Percentiles rank a stretch among this genome's conserved stretches.
Evolutionary conservation across 2,797 vertebrate species (phyloP).

Genomic region (Pogonophryne albipinna): DNA sequence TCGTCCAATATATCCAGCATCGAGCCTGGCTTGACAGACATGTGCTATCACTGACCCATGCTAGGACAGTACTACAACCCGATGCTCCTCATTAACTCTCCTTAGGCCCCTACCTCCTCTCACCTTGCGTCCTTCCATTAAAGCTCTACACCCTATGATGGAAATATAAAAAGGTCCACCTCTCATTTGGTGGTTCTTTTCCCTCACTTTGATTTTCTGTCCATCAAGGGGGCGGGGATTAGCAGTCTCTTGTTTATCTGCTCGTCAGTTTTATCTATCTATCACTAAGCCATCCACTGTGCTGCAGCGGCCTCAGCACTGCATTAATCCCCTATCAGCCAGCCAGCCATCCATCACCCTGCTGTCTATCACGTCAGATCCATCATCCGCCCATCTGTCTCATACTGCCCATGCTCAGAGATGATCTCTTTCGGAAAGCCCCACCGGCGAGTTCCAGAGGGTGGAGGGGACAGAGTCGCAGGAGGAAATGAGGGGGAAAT

Average conservation of each 20-base stretch:
- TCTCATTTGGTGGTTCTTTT: constrained; percentile 71
- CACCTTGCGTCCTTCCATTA: constrained; percentile 45
- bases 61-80: constrained; percentile 18
- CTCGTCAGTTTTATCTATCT: constrained; percentile 87
- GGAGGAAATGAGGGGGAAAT: constrained; percentile 68
- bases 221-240: constrained; percentile 85
- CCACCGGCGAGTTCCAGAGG: constrained; percentile 58
- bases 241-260: constrained; percentile 87
- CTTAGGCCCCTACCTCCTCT: constrained; percentile 37
- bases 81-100: constrained; percentile 32
- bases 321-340: constrained; percentile 88
- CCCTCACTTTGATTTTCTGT: constrained; percentile 85
- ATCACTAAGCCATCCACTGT: constrained; percentile 81
- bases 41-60: constrained; percentile 47
- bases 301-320: constrained; percentile 75
- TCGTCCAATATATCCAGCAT: constrained; percentile 18
- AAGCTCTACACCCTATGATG: constrained; percentile 44
- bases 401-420: constrained; percentile 72
- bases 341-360: constrained; percentile 86
- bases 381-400: constrained; percentile 90
- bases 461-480: constrained; percentile 58
- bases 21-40: constrained; percentile 16
- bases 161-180: constrained; percentile 59
- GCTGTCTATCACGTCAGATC: constrained; percentile 87
- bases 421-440: constrained; percentile 75